Conservation (phyloP, 1,140 invertebrate species). For the Drosophila mojavensis region DNA sequence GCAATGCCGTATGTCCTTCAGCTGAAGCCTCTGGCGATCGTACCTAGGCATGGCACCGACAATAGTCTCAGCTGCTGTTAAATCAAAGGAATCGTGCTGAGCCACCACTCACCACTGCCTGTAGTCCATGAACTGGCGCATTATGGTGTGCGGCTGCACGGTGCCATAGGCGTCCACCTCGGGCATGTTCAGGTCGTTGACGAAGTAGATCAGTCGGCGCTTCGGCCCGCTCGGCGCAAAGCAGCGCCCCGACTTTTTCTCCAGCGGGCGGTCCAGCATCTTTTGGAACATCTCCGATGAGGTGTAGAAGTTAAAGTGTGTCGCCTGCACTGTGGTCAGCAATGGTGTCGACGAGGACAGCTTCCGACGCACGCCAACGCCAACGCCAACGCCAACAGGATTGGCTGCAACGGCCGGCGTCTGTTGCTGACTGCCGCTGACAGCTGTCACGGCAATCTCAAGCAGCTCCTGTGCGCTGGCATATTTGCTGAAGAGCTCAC, state of each 20-base stretch:
- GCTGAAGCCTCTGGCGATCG: conserved; percentile 92
- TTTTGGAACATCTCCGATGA: conserved; percentile 96
- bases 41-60: conserved; percentile 83
- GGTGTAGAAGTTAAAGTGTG: conserved; percentile 98
- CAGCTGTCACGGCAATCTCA: conserved; percentile 68
- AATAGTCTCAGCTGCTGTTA: no score
- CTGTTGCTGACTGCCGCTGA: conserved; percentile 35
- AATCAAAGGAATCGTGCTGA: no score
- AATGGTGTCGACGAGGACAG: conserved; percentile 62
- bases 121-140: conserved; percentile 97
- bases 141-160: conserved; percentile 96
- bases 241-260: conserved; percentile 97
- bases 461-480: conserved; percentile 71
- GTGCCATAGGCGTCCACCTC: conserved; percentile 98
- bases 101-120: conserved; percentile 88
- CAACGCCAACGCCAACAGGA: background rate
- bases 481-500: conserved; percentile 90
- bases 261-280: conserved; percentile 95
- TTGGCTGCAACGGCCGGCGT: background rate
- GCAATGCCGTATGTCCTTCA: conserved; percentile 97
- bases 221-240: conserved; percentile 94
- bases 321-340: conserved; percentile 89
- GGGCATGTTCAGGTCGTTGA: conserved; percentile 99
- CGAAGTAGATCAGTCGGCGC: conserved; percentile 96
- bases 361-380: conserved; percentile 44